Conservation (phyloP, 2,113 vertebrate species). For the Notothenia rossii region DNA sequence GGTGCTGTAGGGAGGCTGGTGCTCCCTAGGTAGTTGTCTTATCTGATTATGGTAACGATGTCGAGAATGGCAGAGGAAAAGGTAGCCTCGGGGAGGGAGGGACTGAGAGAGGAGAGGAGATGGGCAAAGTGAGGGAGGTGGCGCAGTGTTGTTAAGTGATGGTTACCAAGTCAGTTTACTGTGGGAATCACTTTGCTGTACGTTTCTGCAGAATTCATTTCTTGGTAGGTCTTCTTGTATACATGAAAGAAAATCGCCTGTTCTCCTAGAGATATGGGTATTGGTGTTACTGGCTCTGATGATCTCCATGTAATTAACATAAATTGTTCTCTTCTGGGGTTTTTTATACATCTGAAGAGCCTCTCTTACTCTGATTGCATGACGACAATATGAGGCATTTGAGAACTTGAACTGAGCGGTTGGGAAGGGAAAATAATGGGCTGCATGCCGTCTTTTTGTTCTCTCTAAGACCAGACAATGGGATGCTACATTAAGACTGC, state of each 20-base stretch:
- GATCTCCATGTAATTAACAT: constrained; percentile 11
- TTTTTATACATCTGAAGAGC: not conserved
- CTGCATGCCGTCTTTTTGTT: not conserved
- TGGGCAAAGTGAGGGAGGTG: constrained; percentile 47
- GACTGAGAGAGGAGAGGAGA: constrained; percentile 51
- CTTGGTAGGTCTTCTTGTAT: constrained; percentile 4
- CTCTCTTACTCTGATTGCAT: not conserved
- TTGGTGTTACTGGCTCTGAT: constrained; percentile 11
- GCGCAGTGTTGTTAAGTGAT: constrained; percentile 60
- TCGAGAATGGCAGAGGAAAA: constrained; percentile 74
- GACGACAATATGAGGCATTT: not conserved
- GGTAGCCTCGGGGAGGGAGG: constrained; percentile 72
- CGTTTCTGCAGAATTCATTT: constrained; percentile 26
- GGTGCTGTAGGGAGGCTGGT: constrained; percentile 78
- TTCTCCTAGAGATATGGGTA: not conserved
- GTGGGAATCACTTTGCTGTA: constrained; percentile 19
- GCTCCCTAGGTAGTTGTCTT: constrained; percentile 84
- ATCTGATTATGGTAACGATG: constrained; percentile 85
- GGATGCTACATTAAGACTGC: not conserved
- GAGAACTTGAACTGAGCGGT: not conserved
- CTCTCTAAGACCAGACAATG: not conserved
- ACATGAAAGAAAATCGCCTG: not conserved
- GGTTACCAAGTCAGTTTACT: constrained; percentile 42
- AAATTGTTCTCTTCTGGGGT: constrained; percentile 4
- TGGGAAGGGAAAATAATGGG: constrained; percentile 8